These are phyloP conservation scores for Cloeon dipterum DNA, from an alignment of 2,888 invertebrate genomes.

Conservation along the genomic window DNA sequence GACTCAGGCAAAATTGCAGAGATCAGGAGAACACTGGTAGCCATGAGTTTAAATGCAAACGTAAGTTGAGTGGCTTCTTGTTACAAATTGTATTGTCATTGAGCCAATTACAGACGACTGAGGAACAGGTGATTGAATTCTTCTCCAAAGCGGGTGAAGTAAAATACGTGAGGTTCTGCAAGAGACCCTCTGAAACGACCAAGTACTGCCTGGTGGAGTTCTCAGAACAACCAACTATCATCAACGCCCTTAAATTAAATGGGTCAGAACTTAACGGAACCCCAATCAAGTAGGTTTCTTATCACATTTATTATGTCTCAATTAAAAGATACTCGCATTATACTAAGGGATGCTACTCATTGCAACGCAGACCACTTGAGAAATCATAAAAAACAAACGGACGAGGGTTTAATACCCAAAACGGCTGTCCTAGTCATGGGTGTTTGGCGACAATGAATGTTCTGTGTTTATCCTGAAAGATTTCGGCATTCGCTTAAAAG, in stretches of 20 bases:
- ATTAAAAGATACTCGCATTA: too few relatives aligned
- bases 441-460: too few relatives aligned
- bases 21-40: conserved; percentile 75
- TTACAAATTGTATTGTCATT: not conserved
- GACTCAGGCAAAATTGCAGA: conserved; percentile 86
- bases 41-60: conserved; percentile 53
- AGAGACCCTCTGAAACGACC: conserved; percentile 49
- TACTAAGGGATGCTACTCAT: too few relatives aligned
- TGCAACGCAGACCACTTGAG: conserved; percentile 25
- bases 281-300: conserved; percentile 20
- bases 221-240: conserved; percentile 70
- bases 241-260: conserved; percentile 67
- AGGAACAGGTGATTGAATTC: conserved; percentile 72
- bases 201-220: conserved; percentile 81
- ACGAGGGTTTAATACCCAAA: too few relatives aligned
- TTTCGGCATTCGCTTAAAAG: too few relatives aligned
- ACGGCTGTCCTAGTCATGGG: too few relatives aligned
- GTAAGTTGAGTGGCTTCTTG: conserved; percentile 16
- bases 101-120: conserved; percentile 13
- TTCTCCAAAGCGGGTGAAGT: conserved; percentile 79
- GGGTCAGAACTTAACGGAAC: conserved; percentile 54
- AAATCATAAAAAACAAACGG: too few relatives aligned
- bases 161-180: conserved; percentile 81
- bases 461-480: too few relatives aligned
- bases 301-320: not conserved